Conservation (phyloP, 2,888 invertebrate genomes). For the Chirona hameri region DNA sequence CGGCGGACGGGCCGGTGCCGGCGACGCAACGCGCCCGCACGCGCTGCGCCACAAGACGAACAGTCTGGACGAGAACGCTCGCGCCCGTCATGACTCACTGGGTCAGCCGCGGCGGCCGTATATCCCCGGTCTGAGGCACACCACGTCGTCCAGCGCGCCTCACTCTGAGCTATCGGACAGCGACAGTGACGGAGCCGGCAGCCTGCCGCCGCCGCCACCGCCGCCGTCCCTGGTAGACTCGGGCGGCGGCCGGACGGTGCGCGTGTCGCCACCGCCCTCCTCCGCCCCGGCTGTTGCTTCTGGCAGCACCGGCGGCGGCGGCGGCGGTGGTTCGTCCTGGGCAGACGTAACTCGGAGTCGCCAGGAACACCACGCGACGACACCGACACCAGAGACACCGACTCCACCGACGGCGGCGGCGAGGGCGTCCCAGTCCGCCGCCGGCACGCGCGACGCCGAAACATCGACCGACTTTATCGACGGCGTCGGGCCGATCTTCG, state of each 20-base stretch:
- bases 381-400: neutral
- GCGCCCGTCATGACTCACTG: constrained; percentile 34
- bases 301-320: too few relatives aligned
- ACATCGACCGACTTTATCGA: neutral
- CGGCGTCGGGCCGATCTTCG: constrained; percentile 1
- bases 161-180: constrained; percentile 80
- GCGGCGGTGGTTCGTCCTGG: neutral
- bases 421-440: neutral
- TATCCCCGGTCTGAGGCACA: constrained; percentile 48
- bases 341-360: neutral
- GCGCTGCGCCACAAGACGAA: constrained; percentile 41
- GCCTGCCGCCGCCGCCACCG: constrained; percentile 46
- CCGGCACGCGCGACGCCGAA: neutral
- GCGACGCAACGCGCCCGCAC: constrained; percentile 42
- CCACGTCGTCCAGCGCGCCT: constrained; percentile 73
- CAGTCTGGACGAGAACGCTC: constrained; percentile 6
- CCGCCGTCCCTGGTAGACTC: constrained; percentile 32
- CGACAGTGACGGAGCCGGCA: constrained; percentile 64
- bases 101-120: constrained; percentile 35
- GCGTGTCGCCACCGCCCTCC: neutral
- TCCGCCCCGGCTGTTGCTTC: neutral
- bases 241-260: neutral
- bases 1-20: constrained; percentile 33
- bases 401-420: neutral
- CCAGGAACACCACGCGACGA: neutral